Conservation (phyloP, 2,797 vertebrate genomes). For the Squalus acanthias region DNA sequence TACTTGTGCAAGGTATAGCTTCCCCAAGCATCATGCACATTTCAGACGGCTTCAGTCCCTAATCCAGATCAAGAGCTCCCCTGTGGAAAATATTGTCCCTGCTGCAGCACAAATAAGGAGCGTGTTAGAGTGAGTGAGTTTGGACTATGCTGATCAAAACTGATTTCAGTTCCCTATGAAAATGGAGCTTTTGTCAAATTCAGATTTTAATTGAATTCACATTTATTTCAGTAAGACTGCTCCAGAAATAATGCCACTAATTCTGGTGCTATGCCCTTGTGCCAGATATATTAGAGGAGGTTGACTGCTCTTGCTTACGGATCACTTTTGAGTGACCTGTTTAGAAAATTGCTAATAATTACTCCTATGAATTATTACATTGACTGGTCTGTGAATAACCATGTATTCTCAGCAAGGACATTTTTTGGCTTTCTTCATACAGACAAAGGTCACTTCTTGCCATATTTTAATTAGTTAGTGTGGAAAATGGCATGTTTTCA, state of each 20-base stretch:
- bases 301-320: constrained; percentile 37
- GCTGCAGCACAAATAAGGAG: background rate
- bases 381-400: constrained; percentile 49
- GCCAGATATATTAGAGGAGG: constrained; percentile 33
- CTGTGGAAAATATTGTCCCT: background rate
- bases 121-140: background rate
- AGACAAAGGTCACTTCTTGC: constrained; percentile 68
- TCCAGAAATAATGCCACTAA: constrained; percentile 31
- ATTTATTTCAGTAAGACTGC: background rate
- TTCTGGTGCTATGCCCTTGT: constrained; percentile 35
- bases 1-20: background rate
- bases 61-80: background rate
- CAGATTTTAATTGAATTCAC: constrained; percentile 30
- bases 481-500: constrained; percentile 73
- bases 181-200: constrained; percentile 36
- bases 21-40: background rate
- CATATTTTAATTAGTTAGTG: constrained; percentile 73
- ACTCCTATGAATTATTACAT: constrained; percentile 36
- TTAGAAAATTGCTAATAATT: constrained; percentile 39
- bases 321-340: constrained; percentile 39
- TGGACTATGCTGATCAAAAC: background rate
- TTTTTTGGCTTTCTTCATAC: constrained; percentile 62
- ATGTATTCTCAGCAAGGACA: constrained; percentile 61
- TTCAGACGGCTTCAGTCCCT: background rate
- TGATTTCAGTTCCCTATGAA: background rate